Evolutionary conservation across 1,140 invertebrate genomes (phyloP).

Genomic region (Tetramorium parvispinum): DNA sequence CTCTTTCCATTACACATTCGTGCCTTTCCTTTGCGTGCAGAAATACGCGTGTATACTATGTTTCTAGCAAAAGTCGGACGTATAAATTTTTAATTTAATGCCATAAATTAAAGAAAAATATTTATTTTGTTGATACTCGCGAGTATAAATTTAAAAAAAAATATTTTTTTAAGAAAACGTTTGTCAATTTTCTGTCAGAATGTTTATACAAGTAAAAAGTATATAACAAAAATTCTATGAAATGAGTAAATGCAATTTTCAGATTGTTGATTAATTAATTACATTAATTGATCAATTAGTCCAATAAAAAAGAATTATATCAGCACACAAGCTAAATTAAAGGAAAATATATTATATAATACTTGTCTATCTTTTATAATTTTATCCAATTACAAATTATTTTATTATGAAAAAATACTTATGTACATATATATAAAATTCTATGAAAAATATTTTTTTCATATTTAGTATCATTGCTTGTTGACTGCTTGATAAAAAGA

Average conservation of each 20-base stretch:
- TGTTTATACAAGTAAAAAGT: background rate
- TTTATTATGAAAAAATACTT: background rate
- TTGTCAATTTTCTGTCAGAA: background rate
- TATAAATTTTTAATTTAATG: background rate
- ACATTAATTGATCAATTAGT: background rate
- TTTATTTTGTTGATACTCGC: background rate
- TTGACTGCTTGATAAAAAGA: conserved; percentile 14
- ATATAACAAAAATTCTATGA: background rate
- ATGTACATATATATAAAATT: background rate
- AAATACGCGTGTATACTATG: background rate
- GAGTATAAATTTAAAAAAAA: background rate
- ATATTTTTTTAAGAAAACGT: background rate
- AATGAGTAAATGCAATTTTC: background rate
- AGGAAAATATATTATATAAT: background rate
- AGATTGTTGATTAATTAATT: background rate
- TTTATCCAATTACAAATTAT: conserved; percentile 7
- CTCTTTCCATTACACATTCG: background rate
- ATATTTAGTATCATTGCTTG: background rate
- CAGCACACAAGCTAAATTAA: background rate
- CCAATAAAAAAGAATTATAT: background rate
- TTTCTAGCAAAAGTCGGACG: background rate
- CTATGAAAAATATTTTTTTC: background rate
- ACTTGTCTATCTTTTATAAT: background rate
- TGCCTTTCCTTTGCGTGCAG: background rate
- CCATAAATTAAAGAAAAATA: background rate